Evolutionary conservation across 2,888 invertebrate species (phyloP).

Genomic region (Exephanes ischioxanthus): DNA sequence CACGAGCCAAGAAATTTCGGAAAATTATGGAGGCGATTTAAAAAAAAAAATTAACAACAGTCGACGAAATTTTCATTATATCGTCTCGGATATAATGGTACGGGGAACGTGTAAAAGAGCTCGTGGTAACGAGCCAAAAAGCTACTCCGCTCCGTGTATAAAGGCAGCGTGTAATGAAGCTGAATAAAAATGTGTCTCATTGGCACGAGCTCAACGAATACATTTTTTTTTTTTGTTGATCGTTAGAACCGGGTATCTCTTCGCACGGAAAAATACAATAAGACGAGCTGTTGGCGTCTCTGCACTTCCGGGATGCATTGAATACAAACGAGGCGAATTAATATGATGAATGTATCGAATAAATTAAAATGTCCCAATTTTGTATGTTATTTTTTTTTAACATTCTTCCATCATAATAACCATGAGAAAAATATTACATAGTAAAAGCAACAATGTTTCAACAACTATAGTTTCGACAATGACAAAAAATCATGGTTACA

Average conservation of each 20-base stretch:
- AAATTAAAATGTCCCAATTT: constrained; percentile 20
- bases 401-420: neutral
- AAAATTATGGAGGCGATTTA: neutral
- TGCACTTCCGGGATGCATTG: constrained; percentile 51
- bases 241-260: constrained; percentile 4
- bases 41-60: constrained; percentile 25
- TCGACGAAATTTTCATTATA: constrained; percentile 32
- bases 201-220: constrained; percentile 66
- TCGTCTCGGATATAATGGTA: constrained; percentile 13
- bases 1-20: neutral
- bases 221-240: constrained; percentile 54
- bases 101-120: neutral
- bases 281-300: constrained; percentile 43
- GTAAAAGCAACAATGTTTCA: too few relatives aligned
- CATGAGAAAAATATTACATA: neutral
- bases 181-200: constrained; percentile 63
- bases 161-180: constrained; percentile 42
- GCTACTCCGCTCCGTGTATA: constrained; percentile 29
- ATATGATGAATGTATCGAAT: constrained; percentile 29
- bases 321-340: constrained; percentile 54
- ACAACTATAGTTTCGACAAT: too few relatives aligned
- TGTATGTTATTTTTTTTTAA: neutral
- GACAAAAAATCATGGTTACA: too few relatives aligned
- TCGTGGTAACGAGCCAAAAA: constrained; percentile 31
- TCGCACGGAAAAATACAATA: constrained; percentile 1